These are phyloP conservation scores for Coptodon rendalli DNA, from an alignment of 2,113 vertebrate genomes.

Conservation along the genomic window DNA sequence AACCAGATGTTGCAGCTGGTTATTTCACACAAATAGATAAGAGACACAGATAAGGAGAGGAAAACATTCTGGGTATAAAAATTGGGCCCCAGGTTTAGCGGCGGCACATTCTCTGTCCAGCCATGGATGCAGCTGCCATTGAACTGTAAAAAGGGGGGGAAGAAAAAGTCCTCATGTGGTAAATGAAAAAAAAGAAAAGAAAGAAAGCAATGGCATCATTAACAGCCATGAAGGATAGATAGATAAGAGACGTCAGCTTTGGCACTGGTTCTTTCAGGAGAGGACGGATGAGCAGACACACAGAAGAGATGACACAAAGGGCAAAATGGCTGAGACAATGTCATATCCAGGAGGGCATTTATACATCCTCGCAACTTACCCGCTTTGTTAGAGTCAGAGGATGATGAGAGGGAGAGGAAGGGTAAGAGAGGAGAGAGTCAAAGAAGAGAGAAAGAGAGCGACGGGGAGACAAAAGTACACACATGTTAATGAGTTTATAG, in stretches of 20 bases:
- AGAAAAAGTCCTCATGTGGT: constrained; percentile 44
- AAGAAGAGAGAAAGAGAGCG: constrained; percentile 62
- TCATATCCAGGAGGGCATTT: constrained; percentile 76
- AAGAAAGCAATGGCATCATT: constrained; percentile 24
- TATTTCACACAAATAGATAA: constrained; percentile 65
- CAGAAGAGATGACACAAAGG: constrained; percentile 57
- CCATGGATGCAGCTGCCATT: constrained; percentile 65
- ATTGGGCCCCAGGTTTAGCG: constrained; percentile 36
- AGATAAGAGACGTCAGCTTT: constrained; percentile 51
- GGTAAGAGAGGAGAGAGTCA: constrained; percentile 74
- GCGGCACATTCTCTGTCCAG: constrained; percentile 65
- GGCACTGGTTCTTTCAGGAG: constrained; percentile 43
- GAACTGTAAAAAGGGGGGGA: constrained; percentile 64
- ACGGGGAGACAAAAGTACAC: constrained; percentile 89
- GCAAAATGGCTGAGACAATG: constrained; percentile 76
- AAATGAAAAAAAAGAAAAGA: constrained; percentile 24
- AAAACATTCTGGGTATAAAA: constrained; percentile 57
- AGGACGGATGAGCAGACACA: constrained; percentile 38
- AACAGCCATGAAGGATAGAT: constrained; percentile 40
- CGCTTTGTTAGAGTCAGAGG: constrained; percentile 87
- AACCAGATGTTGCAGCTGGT: constrained; percentile 71
- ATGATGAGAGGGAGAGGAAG: constrained; percentile 64
- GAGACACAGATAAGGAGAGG: constrained; percentile 59
- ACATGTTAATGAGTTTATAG: constrained; percentile 84
- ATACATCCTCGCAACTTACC: constrained; percentile 83